Conservation (phyloP, 2,888 invertebrate genomes). For the Endotricha flammealis region DNA sequence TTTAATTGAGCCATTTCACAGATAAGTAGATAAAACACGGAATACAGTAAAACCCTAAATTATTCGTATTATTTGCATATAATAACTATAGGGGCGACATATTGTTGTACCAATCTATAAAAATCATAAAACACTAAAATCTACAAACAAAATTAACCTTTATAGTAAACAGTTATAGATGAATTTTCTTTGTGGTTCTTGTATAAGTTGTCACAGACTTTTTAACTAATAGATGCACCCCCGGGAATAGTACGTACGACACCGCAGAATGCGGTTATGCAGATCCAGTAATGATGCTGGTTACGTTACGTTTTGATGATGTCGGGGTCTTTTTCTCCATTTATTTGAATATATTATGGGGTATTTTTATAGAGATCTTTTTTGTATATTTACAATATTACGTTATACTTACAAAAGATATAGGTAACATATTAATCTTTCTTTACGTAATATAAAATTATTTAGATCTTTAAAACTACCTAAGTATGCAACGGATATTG, state of each 20-base stretch:
- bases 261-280: conserved; percentile 66
- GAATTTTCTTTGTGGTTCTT: conserved; percentile 9
- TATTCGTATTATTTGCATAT: conserved; percentile 76
- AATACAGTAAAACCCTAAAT: conserved; percentile 61
- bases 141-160: conserved; percentile 16
- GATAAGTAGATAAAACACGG: conserved; percentile 77
- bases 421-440: too few species aligned
- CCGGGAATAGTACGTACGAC: conserved; percentile 51
- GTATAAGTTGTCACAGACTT: conserved; percentile 12
- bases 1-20: conserved; percentile 76
- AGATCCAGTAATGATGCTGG: conserved; percentile 59
- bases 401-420: too few species aligned
- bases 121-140: conserved; percentile 15
- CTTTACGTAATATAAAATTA: too few species aligned
- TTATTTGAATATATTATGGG: conserved; percentile 15
- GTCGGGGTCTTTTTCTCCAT: conserved; percentile 29
- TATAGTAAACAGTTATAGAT: conserved; percentile 1
- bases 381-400: too few species aligned
- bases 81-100: conserved; percentile 69
- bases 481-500: too few species aligned
- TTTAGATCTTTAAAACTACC: too few species aligned
- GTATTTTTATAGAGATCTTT: too few species aligned
- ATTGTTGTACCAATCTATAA: conserved; percentile 19
- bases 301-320: conserved; percentile 43
- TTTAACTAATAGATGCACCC: conserved; percentile 25